Conservation (phyloP, 1,140 invertebrate genomes). For the Melitaea cinxia region DNA sequence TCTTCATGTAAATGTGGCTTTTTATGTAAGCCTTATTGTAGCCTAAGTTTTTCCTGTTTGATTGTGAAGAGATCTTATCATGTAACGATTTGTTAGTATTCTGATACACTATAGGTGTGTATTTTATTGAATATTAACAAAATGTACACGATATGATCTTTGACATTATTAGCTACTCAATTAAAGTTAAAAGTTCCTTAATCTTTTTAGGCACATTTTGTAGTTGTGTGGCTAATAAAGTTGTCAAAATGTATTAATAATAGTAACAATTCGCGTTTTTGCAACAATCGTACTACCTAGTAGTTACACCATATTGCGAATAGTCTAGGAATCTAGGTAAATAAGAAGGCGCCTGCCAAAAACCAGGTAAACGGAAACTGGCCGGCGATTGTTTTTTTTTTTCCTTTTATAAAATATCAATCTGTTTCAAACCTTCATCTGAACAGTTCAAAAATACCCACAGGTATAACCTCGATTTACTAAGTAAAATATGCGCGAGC, state of each 20-base stretch:
- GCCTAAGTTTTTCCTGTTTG: conserved; percentile 24
- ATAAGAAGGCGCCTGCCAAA: conserved; percentile 1
- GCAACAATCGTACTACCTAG: conserved; percentile 1
- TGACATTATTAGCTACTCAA: conserved; percentile 26
- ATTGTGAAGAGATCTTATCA: conserved; percentile 28
- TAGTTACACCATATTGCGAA: conserved; percentile 12
- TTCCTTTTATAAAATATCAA: conserved; percentile 11
- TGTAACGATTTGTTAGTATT: conserved; percentile 30
- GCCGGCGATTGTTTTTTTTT: conserved; percentile 6
- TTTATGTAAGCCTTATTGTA: conserved; percentile 18
- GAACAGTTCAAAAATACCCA: background rate
- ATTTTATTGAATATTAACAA: conserved; percentile 26
- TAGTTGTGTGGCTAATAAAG: conserved; percentile 32
- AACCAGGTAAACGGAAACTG: conserved; percentile 10
- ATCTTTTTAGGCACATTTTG: background rate
- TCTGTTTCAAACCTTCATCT: background rate
- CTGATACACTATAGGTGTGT: conserved; percentile 24
- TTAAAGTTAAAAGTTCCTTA: conserved; percentile 19
- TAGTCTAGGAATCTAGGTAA: conserved; percentile 7
- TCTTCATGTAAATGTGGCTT: conserved; percentile 21
- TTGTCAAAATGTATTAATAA: conserved; percentile 11
- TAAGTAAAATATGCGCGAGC: conserved; percentile 26
- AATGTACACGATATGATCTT: conserved; percentile 23
- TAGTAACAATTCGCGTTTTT: conserved; percentile 9
- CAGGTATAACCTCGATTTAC: conserved; percentile 8